A percentile compares a stretch with the other conserved stretches of the same genome.
Evolutionary conservation across 1,140 invertebrate species (phyloP).

Genomic region (Telenomus remus): DNA sequence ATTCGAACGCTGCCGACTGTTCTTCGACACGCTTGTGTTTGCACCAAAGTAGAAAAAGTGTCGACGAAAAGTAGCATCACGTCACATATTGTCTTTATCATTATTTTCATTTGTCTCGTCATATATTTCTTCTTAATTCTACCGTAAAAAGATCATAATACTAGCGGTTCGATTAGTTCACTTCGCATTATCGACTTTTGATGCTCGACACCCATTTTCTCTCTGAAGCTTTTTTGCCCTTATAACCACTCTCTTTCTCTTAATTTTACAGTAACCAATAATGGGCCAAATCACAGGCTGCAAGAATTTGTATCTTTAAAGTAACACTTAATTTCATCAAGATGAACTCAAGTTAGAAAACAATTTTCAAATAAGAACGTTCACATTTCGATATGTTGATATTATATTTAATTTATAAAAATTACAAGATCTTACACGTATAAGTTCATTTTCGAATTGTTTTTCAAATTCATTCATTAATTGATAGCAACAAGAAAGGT

Average conservation of each 20-base stretch:
- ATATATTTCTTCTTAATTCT: conserved; percentile 42
- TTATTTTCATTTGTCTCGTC: conserved; percentile 33
- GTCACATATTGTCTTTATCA: conserved; percentile 50
- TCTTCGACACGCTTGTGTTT: conserved; percentile 29
- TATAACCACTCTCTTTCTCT: not conserved
- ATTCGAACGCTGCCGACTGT: conserved; percentile 25
- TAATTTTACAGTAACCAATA: conserved; percentile 24
- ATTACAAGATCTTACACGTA: no score
- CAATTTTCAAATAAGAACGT: no score
- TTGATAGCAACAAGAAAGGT: no score
- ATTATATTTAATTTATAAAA: no score
- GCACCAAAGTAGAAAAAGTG: conserved; percentile 47
- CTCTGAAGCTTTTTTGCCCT: conserved; percentile 1
- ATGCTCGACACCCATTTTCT: conserved; percentile 17
- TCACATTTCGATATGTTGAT: no score
- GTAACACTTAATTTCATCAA: not conserved
- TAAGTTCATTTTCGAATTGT: no score
- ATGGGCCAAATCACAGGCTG: conserved; percentile 37
- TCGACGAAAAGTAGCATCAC: conserved; percentile 37
- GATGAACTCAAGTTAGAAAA: no score
- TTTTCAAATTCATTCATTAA: no score
- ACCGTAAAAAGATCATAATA: conserved; percentile 54
- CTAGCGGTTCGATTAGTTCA: conserved; percentile 43
- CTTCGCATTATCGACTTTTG: conserved; percentile 34
- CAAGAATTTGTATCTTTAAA: not conserved